Evolutionary conservation across 2,797 vertebrate species (phyloP), one percentile per base, ranked within the genome.

Genomic region (Steatocranus sp.): DNA sequence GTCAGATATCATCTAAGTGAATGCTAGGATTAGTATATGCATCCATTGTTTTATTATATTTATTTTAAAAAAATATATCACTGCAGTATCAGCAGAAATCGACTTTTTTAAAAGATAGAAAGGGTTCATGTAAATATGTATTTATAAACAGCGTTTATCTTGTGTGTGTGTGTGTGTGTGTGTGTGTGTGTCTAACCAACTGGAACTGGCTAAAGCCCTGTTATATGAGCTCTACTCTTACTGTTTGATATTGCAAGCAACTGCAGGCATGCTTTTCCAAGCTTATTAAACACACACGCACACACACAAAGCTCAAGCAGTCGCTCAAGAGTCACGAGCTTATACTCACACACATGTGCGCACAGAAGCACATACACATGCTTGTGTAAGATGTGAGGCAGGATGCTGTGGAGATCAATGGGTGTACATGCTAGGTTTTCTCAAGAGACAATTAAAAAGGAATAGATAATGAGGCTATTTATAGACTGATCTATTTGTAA

Each of bases 401-500:
- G 78, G 49, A 77, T 86, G 85, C 87, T 81, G 81, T 56, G 48
- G 79, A 89, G 91, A 92, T 94, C 93, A 94, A 87, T 94, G 85
- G 49, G 58, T 79, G 88, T 88, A 85, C 87, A 87, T 86, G 82
- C 88, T 87, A 82, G 86, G 86, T 87, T 79, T 87, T 92, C 86
- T 91, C 87, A 63, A 80, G 87, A 91, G 87, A 90, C 92, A 94
- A 94, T 95, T 95, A 94, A 96, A 94, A 95, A 91, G 80, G 93
- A 95, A 93, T 96, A 77, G 88, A 88, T 95, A 95, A 96, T 95
- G 93, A 95, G 89, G 82, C 89, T 96, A 95, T 95, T 95, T 95
- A 94, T 95, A 96, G 94, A 82, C 80, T 82, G 86, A 89, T 95
- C 88, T 95, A 95, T 95, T 95, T 94, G 89, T 87, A 96, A 94